Evolutionary conservation across 2,888 invertebrate genomes (phyloP).

Genomic region (Thera obeliscata): DNA sequence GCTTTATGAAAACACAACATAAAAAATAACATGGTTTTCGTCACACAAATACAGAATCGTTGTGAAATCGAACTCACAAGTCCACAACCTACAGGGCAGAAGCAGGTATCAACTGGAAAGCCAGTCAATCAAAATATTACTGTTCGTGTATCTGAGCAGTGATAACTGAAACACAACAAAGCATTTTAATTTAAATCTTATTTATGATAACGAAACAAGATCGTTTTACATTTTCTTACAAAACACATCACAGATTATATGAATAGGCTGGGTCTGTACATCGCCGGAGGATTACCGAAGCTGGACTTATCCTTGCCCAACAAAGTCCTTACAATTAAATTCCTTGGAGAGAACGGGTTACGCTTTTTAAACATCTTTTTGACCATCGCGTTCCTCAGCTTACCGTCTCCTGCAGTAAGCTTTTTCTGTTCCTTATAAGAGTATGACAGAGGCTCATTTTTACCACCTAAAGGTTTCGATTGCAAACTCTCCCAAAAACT

Average conservation of each 20-base stretch:
- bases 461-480: constrained; percentile 46
- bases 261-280: constrained; percentile 63
- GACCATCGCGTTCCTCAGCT: constrained; percentile 65
- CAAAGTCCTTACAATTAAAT: constrained; percentile 66
- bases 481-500: constrained; percentile 61
- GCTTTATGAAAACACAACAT: no score
- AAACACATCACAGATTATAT: constrained; percentile 50
- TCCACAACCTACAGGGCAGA: no score
- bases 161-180: constrained; percentile 9
- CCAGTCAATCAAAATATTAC: no score
- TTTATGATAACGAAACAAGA: constrained; percentile 28
- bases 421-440: constrained; percentile 61
- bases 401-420: constrained; percentile 62
- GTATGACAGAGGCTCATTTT: constrained; percentile 52
- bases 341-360: constrained; percentile 73
- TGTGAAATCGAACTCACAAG: no score
- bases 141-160: background rate
- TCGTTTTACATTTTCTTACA: constrained; percentile 46
- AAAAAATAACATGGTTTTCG: no score
- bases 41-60: no score
- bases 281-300: constrained; percentile 58
- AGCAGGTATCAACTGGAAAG: no score
- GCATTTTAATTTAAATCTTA: constrained; percentile 28
- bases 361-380: constrained; percentile 70
- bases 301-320: constrained; percentile 69